These are phyloP conservation scores for Agrochola lychnidis DNA, from an alignment of 2,888 invertebrate species.

Conservation along the genomic window DNA sequence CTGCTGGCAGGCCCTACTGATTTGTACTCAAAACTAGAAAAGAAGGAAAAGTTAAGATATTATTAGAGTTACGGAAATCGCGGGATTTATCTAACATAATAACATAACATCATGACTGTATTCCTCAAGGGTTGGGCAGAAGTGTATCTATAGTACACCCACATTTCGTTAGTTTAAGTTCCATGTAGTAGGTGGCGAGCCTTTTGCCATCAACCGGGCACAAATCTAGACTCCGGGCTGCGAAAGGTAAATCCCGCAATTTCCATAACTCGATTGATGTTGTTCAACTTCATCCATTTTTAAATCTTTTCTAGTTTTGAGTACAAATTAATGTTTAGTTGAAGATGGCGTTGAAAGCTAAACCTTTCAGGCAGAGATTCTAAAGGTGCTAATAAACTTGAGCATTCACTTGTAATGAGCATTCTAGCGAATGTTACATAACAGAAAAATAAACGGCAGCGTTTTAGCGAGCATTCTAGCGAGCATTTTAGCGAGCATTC, in stretches of 20 bases:
- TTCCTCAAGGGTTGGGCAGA: neutral
- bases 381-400: too few relatives aligned
- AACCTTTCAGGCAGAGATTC: too few relatives aligned
- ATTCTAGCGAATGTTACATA: too few relatives aligned
- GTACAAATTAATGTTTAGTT: neutral
- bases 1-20: too few relatives aligned
- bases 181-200: neutral
- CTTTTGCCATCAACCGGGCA: neutral
- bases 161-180: neutral
- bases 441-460: too few relatives aligned
- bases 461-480: too few relatives aligned
- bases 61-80: neutral
- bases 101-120: neutral
- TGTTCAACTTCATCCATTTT: neutral
- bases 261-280: neutral
- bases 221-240: neutral
- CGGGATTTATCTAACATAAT: neutral
- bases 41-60: too few relatives aligned
- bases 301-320: neutral
- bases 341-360: neutral
- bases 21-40: too few relatives aligned
- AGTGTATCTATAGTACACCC: neutral
- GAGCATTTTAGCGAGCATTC: too few relatives aligned
- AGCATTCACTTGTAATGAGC: too few relatives aligned
- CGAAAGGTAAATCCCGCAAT: neutral